Conservation (phyloP, 2,888 invertebrate species). For the Globia sparganii region DNA sequence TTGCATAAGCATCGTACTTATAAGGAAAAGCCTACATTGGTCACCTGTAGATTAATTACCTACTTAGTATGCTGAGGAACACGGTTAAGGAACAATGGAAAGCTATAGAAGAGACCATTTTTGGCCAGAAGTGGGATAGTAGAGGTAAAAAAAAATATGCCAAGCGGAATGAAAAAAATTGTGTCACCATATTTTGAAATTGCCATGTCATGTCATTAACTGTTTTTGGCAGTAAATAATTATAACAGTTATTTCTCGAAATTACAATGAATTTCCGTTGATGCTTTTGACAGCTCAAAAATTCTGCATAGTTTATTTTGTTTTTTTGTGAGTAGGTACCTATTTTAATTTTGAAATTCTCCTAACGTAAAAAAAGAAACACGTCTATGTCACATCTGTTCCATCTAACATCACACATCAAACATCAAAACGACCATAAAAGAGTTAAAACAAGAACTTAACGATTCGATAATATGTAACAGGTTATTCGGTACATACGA, state of each 20-base stretch:
- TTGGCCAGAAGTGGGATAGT: not conserved
- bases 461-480: constrained; percentile 1
- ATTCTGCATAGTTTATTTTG: not conserved
- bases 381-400: not conserved
- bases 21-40: not conserved
- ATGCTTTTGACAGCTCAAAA: constrained; percentile 8
- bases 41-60: not conserved
- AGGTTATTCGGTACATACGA: constrained; percentile 19
- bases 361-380: not conserved
- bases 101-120: not conserved
- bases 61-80: not conserved
- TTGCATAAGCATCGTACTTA: not conserved
- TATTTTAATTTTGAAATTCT: not conserved
- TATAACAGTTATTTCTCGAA: not conserved
- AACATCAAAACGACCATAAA: not conserved
- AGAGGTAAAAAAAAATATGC: not conserved
- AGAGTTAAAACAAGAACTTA: not conserved
- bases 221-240: not conserved
- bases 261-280: not conserved
- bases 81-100: not conserved
- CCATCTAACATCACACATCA: not conserved
- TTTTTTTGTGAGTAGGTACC: not conserved
- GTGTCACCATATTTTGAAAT: not conserved
- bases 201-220: not conserved
- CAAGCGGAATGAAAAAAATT: not conserved